phyloP scores from a whole-genome alignment of 1,140 invertebrate genomes.

The Drosophila eugracilis region DNA sequence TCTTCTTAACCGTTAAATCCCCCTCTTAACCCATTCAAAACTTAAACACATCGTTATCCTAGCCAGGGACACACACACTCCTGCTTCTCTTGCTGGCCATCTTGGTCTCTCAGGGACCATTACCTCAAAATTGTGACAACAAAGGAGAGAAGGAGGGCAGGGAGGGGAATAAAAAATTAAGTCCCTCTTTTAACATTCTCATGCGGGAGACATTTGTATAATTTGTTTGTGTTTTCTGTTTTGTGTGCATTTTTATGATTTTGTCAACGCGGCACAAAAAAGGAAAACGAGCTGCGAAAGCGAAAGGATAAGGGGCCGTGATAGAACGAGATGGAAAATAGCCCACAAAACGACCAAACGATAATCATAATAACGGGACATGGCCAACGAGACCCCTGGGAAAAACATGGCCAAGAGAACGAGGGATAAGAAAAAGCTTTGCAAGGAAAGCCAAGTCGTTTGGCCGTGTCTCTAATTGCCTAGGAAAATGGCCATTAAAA shows the following conservation, averaged over 20 bases:
- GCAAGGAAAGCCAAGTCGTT: conserved; percentile 39
- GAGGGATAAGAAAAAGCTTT: conserved; percentile 15
- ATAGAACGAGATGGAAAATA: conserved; percentile 24
- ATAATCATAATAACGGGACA: conserved; percentile 79
- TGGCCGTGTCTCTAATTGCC: conserved; percentile 67
- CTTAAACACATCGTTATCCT: conserved; percentile 27
- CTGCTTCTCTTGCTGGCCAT: neutral
- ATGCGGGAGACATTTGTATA: conserved; percentile 78
- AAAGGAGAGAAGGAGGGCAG: conserved; percentile 18
- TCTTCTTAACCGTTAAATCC: too few relatives aligned
- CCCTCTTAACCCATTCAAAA: conserved; percentile 11
- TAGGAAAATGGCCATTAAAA: conserved; percentile 44
- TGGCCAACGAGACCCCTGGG: conserved; percentile 70
- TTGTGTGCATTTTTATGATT: conserved; percentile 79
- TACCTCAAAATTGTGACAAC: conserved; percentile 65
- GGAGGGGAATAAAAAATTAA: conserved; percentile 55
- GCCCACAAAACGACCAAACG: conserved; percentile 70
- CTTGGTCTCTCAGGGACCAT: conserved; percentile 62
- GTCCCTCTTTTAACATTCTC: conserved; percentile 48
- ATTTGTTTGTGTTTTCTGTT: conserved; percentile 81
- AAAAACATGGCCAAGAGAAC: conserved; percentile 24
- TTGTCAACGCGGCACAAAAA: conserved; percentile 75
- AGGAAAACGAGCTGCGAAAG: conserved; percentile 71
- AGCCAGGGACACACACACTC: neutral
- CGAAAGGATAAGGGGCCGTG: conserved; percentile 54